Evolutionary conservation across 2,797 vertebrate genomes (phyloP).

Genomic region (Merluccius polli): DNA sequence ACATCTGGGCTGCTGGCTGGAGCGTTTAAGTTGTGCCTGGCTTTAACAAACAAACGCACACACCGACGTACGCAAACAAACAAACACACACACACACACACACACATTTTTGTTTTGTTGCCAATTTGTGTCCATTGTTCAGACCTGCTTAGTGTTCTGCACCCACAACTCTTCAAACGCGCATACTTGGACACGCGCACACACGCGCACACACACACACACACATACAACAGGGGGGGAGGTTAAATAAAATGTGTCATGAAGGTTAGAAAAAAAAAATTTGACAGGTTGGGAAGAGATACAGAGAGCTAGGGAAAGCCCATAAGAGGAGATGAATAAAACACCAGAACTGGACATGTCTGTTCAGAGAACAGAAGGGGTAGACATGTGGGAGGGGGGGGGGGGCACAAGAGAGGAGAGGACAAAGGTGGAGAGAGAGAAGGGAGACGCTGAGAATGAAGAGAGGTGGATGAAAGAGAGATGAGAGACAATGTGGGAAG

Average conservation of each 20-base stretch:
- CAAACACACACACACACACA: not conserved
- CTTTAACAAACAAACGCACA: not conserved
- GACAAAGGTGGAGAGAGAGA: not conserved
- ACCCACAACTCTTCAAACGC: not conserved
- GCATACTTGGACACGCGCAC: not conserved
- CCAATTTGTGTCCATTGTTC: not conserved
- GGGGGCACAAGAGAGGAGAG: not conserved
- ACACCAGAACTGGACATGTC: not conserved
- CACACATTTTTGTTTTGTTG: not conserved
- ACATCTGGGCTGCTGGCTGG: not conserved
- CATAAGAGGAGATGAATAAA: not conserved
- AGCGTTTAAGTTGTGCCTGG: not conserved
- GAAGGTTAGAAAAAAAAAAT: not conserved
- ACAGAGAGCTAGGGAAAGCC: not conserved
- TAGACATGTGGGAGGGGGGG: not conserved
- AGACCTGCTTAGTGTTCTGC: not conserved
- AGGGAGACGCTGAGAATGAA: not conserved
- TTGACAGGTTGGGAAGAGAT: not conserved
- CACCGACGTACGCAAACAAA: not conserved
- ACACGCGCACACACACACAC: not conserved
- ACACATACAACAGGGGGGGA: not conserved
- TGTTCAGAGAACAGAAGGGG: conserved; percentile 1
- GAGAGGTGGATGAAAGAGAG: conserved; percentile 8
- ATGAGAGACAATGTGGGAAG: conserved; percentile 5
- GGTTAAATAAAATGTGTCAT: not conserved